phyloP scores from a whole-genome alignment of 2,797 vertebrate genomes.

The Sciurus vulgaris region DNA sequence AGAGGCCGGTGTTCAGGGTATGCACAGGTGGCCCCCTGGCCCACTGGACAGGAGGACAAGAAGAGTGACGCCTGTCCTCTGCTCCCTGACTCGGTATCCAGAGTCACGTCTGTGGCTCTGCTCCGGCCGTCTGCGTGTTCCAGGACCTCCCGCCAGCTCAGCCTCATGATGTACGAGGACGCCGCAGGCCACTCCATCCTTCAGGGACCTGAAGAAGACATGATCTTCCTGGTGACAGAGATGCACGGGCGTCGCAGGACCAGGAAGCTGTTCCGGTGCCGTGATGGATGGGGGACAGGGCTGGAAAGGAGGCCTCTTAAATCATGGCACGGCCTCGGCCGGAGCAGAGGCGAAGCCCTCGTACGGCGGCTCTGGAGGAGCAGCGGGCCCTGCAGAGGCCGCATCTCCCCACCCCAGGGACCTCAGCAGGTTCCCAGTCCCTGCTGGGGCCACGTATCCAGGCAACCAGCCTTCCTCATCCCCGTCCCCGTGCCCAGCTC shows the following conservation, averaged over 20 bases:
- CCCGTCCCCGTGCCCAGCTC: not conserved
- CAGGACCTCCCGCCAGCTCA: fast-evolving
- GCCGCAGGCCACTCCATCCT: not conserved
- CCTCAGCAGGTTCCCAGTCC: not conserved
- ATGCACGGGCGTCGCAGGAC: not conserved
- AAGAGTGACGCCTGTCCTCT: not conserved
- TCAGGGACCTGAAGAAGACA: not conserved
- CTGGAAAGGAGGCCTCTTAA: not conserved
- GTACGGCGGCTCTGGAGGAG: not conserved
- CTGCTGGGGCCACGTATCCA: not conserved
- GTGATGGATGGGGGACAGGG: fast-evolving
- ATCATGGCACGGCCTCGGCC: not conserved
- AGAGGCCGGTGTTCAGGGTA: fast-evolving
- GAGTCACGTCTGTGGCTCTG: fast-evolving
- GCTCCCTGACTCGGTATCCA: fast-evolving
- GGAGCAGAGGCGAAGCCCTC: not conserved
- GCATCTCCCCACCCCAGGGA: not conserved
- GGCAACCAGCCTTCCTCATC: fast-evolving
- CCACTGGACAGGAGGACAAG: not conserved
- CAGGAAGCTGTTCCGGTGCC: fast-evolving
- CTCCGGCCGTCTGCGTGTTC: fast-evolving
- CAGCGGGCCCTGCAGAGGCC: too few relatives aligned
- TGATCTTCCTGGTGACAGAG: not conserved
- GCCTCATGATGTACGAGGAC: not conserved
- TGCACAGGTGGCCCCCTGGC: not conserved